Percentiles rank a stretch among this genome's conserved stretches.
These are phyloP conservation scores for Porites evermanni DNA, from an alignment of 92 coral and sea anemone genomes.

Conservation along the genomic window DNA sequence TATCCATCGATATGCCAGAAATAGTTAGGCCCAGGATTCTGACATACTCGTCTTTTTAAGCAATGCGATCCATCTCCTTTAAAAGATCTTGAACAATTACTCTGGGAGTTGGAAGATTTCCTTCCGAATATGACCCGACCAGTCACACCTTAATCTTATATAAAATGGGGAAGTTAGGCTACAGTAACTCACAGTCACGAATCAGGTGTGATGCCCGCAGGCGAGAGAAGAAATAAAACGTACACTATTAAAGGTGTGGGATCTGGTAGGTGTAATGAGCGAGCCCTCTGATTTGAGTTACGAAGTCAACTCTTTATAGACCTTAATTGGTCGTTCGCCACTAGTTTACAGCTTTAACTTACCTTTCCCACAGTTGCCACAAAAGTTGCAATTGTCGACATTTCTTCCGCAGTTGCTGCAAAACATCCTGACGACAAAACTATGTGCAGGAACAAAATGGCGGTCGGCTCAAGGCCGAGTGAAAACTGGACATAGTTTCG, in stretches of 20 bases:
- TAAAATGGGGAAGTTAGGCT: too few relatives aligned
- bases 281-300: too few relatives aligned
- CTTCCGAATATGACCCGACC: background rate
- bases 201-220: too few relatives aligned
- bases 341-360: background rate
- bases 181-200: too few relatives aligned
- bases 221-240: too few relatives aligned
- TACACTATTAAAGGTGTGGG: too few relatives aligned
- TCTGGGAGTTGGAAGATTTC: background rate
- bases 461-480: too few relatives aligned
- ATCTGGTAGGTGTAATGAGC: too few relatives aligned
- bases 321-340: too few relatives aligned
- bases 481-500: background rate
- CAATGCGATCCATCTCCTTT: constrained; percentile 24
- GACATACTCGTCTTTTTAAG: background rate
- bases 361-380: constrained; percentile 18
- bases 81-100: constrained; percentile 25
- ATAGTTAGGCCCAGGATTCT: constrained; percentile 2
- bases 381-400: constrained; percentile 5
- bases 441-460: too few relatives aligned
- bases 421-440: background rate
- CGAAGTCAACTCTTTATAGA: too few relatives aligned
- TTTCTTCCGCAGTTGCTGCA: constrained; percentile 12
- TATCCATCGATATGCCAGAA: background rate
- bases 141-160: too few relatives aligned